A percentile compares a stretch with the other conserved stretches of the same genome.
These are phyloP conservation scores for Myrmecobius fasciatus DNA, from an alignment of 2,113 vertebrate species.

Conservation along the genomic window DNA sequence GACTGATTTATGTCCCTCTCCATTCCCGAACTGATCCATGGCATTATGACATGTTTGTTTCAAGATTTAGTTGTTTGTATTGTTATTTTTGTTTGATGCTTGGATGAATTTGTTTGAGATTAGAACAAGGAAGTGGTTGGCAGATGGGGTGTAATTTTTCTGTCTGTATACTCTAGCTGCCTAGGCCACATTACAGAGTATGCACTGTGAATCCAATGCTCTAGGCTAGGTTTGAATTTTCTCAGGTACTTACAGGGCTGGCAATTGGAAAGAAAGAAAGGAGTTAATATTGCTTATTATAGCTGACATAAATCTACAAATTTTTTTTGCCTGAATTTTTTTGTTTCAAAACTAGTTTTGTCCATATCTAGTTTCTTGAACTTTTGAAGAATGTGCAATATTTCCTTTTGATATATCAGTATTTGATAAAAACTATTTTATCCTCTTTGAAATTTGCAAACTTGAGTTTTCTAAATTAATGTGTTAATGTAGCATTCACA, in stretches of 20 bases:
- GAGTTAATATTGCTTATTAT: not conserved
- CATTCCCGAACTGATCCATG: accelerated
- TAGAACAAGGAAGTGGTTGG: accelerated
- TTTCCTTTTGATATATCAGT: not conserved
- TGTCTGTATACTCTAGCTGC: not conserved
- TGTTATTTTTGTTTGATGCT: not conserved
- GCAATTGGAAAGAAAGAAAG: not conserved
- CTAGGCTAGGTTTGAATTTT: not conserved
- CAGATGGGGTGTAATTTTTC: not conserved
- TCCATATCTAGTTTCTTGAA: not conserved
- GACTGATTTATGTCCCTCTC: not conserved
- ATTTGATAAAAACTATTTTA: not conserved
- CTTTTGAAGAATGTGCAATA: not conserved
- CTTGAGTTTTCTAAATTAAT: not conserved
- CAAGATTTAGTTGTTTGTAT: not conserved
- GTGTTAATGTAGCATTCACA: not conserved
- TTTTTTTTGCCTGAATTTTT: not conserved
- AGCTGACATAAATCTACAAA: accelerated
- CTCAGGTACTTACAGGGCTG: not conserved
- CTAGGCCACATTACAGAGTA: not conserved
- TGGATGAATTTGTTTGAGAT: accelerated
- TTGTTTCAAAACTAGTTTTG: not conserved
- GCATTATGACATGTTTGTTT: not conserved
- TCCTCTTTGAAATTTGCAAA: not conserved
- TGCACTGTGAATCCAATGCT: not conserved